phyloP scores from a whole-genome alignment of 2,888 invertebrate species.

The Smittia sp. region DNA sequence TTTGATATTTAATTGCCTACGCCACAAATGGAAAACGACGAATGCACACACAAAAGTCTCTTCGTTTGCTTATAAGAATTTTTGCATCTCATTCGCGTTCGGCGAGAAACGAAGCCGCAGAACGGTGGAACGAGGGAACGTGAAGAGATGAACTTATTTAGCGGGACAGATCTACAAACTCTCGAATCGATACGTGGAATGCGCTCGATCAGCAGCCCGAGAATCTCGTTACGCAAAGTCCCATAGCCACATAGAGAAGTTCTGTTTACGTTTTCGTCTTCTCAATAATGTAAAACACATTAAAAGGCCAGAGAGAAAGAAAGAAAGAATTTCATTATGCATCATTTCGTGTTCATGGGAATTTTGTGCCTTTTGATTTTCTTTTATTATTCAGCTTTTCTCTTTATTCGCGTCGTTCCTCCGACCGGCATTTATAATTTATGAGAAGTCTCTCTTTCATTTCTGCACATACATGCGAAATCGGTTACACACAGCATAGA shows the following conservation, averaged over 20 bases:
- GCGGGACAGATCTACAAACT: too few relatives aligned
- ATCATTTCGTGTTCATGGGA: slow-evolving; percentile 39
- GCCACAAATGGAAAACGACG: slow-evolving; percentile 30
- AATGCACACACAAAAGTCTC: not conserved
- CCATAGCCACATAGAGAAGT: not conserved
- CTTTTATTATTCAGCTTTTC: not conserved
- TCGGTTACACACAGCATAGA: not conserved
- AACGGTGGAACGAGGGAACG: too few relatives aligned
- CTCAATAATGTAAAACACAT: too few relatives aligned
- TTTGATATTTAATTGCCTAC: slow-evolving; percentile 35
- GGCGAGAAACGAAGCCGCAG: too few relatives aligned
- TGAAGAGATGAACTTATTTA: slow-evolving; percentile 1
- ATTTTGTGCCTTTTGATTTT: slow-evolving; percentile 23
- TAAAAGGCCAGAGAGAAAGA: not conserved
- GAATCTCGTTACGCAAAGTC: not conserved
- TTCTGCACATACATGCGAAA: slow-evolving; percentile 19
- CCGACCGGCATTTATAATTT: slow-evolving; percentile 16
- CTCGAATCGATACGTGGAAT: not conserved
- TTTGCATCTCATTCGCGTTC: too few relatives aligned
- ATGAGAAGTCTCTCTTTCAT: slow-evolving; percentile 17
- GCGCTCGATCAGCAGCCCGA: not conserved
- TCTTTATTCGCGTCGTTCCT: slow-evolving; percentile 19
- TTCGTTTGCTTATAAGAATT: not conserved
- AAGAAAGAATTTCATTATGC: slow-evolving; percentile 30
- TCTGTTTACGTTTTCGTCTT: too few relatives aligned